Evolutionary conservation across 2,888 invertebrate species (phyloP).

Genomic region (Strigamia transsilvanica): DNA sequence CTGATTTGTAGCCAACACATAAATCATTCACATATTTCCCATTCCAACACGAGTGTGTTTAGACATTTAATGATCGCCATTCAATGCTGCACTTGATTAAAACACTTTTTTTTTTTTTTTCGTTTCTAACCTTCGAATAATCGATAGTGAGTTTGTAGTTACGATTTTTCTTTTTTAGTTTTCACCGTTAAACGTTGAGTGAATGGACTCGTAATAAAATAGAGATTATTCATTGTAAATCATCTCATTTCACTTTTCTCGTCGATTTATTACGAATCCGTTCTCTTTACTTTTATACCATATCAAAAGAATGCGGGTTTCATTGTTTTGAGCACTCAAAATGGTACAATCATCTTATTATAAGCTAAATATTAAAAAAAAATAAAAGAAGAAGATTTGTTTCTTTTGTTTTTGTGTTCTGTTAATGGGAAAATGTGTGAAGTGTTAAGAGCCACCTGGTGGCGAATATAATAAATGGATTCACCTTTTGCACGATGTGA

Average conservation of each 20-base stretch:
- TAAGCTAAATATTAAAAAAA: not conserved
- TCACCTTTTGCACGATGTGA: slow-evolving; percentile 79
- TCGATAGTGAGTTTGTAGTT: slow-evolving; percentile 20
- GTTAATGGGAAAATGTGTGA: slow-evolving; percentile 1
- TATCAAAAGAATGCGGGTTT: not conserved
- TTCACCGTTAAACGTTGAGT: not conserved
- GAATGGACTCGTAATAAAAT: not conserved
- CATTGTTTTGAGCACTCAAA: slow-evolving; percentile 34
- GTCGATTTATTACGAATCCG: not conserved
- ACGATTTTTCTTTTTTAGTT: not conserved
- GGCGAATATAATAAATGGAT: slow-evolving; percentile 28
- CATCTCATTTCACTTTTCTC: not conserved
- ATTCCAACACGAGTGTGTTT: not conserved
- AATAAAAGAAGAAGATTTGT: too few species aligned
- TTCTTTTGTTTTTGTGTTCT: not conserved
- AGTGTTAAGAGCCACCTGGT: not conserved
- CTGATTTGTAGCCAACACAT: slow-evolving; percentile 36
- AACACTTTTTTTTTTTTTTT: not conserved
- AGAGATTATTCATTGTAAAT: not conserved
- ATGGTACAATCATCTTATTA: slow-evolving; percentile 24
- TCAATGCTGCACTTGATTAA: not conserved
- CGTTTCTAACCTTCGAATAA: not conserved
- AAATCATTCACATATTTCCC: slow-evolving; percentile 9
- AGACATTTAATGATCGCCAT: slow-evolving; percentile 7
- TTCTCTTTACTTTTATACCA: not conserved